Conservation (phyloP, 2,888 invertebrate species). For the Polyommatus icarus region DNA sequence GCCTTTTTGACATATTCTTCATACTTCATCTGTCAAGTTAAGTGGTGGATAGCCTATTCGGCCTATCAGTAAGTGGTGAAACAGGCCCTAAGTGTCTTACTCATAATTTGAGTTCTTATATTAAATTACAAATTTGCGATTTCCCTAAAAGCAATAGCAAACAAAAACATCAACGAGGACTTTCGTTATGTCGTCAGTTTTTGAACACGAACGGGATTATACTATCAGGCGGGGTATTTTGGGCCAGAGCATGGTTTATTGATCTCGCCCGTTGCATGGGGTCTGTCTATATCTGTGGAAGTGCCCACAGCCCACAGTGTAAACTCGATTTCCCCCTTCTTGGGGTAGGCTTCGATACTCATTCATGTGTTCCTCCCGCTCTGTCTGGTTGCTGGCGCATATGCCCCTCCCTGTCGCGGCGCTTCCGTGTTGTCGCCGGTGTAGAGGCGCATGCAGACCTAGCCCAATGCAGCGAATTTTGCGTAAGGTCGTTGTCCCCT, state of each 20-base stretch:
- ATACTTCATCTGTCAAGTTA: no score
- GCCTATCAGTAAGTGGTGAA: no score
- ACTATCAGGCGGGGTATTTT: conserved; percentile 35
- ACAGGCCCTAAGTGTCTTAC: no score
- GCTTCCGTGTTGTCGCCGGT: conserved; percentile 72
- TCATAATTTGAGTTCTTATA: no score
- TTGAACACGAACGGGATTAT: not conserved
- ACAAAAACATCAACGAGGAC: not conserved
- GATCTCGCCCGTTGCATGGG: conserved; percentile 63
- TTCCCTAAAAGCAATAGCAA: not conserved
- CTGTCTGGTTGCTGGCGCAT: conserved; percentile 58
- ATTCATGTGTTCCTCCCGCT: conserved; percentile 77
- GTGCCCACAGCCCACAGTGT: conserved; percentile 65
- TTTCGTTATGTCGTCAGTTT: not conserved
- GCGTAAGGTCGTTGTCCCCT: conserved; percentile 79
- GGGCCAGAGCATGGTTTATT: conserved; percentile 53
- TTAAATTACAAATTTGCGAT: no score
- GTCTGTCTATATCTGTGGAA: conserved; percentile 65
- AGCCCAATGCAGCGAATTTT: conserved; percentile 81
- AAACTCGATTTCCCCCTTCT: conserved; percentile 79
- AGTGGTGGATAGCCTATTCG: no score
- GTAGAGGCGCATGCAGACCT: conserved; percentile 78
- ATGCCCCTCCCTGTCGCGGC: conserved; percentile 63
- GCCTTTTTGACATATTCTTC: no score
- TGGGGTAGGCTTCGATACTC: conserved; percentile 78